A percentile compares a stretch with the other conserved stretches of the same genome.
Conservation (phyloP, 2,797 vertebrate species). For the Columba guinea region DNA sequence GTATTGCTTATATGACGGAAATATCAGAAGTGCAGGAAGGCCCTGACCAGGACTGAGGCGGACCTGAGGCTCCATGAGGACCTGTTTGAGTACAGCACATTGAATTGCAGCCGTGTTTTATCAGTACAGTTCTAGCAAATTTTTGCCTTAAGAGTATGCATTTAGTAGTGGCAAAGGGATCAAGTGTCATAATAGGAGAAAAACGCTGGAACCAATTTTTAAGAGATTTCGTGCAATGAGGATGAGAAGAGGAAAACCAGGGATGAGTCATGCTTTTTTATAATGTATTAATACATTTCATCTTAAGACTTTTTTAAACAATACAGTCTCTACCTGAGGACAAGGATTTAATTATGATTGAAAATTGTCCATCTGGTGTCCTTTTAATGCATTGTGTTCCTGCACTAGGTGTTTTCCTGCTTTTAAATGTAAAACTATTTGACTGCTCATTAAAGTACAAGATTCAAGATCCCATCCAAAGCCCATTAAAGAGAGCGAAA, state of each 20-base stretch:
- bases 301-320: neutral
- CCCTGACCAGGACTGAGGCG: neutral
- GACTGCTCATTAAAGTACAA: neutral
- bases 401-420: neutral
- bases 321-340: neutral
- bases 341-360: neutral
- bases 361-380: constrained; percentile 4
- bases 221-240: neutral
- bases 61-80: neutral
- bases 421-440: neutral
- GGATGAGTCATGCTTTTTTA: neutral
- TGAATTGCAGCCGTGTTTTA: neutral
- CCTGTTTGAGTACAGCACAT: neutral
- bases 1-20: neutral
- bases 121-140: neutral
- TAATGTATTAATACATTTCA: neutral
- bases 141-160: neutral
- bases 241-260: neutral
- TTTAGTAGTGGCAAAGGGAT: neutral
- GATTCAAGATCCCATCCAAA: neutral
- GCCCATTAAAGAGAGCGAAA: neutral
- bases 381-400: neutral
- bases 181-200: neutral
- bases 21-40: neutral
- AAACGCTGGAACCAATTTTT: neutral